Evolutionary conservation across 2,888 invertebrate species (phyloP), one percentile per base, ranked within the genome.

Genomic region (Tromatobia lineatoria): DNA sequence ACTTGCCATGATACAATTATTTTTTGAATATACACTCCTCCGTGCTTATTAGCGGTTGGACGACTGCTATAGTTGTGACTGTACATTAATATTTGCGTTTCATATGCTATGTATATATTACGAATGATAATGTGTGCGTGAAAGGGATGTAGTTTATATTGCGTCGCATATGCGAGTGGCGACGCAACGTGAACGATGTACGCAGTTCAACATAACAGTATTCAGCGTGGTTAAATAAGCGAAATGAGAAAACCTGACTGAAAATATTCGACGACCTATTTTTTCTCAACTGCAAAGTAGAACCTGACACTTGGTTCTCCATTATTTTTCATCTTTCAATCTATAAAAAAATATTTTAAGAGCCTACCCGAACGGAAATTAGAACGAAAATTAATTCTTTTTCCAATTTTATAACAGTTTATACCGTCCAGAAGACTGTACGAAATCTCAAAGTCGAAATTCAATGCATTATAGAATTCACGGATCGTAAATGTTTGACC

Each of bases 61-160:
- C n/a, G 13, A 18, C 42, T 59, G 69, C 42, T 45, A 42, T 73
- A 25, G 59, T 73, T 57, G 2, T 57, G 45, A 42, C 18, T 64
- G 42, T 18, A 38, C 64, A 38, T 50, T 59, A 61, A 61, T 74
- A 61, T 61, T 57, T 59, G 59, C 59, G 18, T 45, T 57, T 61
- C 29, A 61, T 50, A 74, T 15, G 29, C 59, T 3, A 8, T n/a
- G 20, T 69, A 20, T 38, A 54, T 20, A 38, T 50, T 15, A 70
- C 38, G 57, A 0, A 13, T 25, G 25, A 3, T 11, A 54, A 20
- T 13, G 20, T 3, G 2, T 18, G 54, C 38, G 20, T 52, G 54
- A 4, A 20, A 29, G 3, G 7, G 11, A 52, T 70, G 52, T 38
- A 50, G 20, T 61, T 61, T 38, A 18, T 29, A 38, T 29, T 59